phyloP scores from a whole-genome alignment of 2,888 invertebrate genomes.

The Xylota segnis region DNA sequence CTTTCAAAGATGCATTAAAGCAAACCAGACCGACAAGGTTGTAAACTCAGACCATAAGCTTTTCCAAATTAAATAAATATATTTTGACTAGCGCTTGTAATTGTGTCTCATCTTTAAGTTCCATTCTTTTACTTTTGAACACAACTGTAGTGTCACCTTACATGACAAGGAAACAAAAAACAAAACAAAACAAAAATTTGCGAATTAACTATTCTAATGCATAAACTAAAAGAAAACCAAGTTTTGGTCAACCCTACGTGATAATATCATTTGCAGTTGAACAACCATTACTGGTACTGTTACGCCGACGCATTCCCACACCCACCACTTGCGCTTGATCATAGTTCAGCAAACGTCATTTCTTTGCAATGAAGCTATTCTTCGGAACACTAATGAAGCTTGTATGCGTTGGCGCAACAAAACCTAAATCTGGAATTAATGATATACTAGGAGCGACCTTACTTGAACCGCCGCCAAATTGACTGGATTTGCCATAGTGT shows the following conservation, averaged over 20 bases:
- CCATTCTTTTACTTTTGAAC: too few species aligned
- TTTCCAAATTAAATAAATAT: too few species aligned
- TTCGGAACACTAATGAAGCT: constrained; percentile 83
- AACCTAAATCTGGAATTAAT: constrained; percentile 86
- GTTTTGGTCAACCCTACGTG: constrained; percentile 58
- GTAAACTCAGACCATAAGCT: too few species aligned
- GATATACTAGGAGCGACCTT: constrained; percentile 85
- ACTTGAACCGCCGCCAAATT: constrained; percentile 80
- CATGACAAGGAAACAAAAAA: background rate
- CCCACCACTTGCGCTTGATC: constrained; percentile 68
- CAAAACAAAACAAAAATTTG: background rate
- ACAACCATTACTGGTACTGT: constrained; percentile 69
- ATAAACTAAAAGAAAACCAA: constrained; percentile 21
- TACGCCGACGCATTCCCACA: constrained; percentile 47
- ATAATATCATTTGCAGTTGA: constrained; percentile 74
- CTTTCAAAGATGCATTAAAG: too few species aligned
- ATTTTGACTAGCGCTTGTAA: too few species aligned
- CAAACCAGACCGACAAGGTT: too few species aligned
- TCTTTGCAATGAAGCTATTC: constrained; percentile 82
- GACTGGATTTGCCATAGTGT: constrained; percentile 76
- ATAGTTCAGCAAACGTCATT: constrained; percentile 84
- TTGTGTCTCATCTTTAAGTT: too few species aligned
- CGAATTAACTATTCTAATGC: background rate
- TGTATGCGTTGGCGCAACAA: constrained; percentile 85
- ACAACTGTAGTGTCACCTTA: background rate